phyloP scores from a whole-genome alignment of 2,113 vertebrate species.

The Gymnocephalus cernua region DNA sequence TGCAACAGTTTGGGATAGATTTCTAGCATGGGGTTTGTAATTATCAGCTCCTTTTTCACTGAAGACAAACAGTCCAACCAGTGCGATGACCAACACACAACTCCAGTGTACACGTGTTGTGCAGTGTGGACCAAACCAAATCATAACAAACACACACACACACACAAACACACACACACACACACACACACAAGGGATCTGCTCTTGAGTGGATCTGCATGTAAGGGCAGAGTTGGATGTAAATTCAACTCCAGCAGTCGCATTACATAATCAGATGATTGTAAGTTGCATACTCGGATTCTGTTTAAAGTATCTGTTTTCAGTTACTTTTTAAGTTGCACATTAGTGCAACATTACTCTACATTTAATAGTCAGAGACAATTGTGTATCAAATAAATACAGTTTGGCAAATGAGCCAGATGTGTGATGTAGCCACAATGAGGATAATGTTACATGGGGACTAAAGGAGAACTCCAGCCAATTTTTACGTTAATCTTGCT shows the following conservation, averaged over 20 bases:
- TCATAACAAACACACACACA: conserved; percentile 8
- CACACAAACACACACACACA: conserved; percentile 21
- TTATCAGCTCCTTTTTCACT: conserved; percentile 6
- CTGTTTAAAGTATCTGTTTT: conserved; percentile 41
- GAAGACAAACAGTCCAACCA: background rate
- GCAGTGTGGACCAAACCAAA: background rate
- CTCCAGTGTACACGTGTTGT: background rate
- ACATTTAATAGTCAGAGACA: conserved; percentile 2
- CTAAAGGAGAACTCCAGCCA: no score
- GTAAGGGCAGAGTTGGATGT: conserved; percentile 22
- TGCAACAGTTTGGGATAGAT: conserved; percentile 28
- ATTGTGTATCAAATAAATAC: background rate
- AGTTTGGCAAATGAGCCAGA: conserved; percentile 14
- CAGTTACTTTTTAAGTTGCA: conserved; percentile 28
- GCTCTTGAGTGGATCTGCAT: conserved; percentile 24
- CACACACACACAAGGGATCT: conserved; percentile 16
- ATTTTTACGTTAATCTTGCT: no score
- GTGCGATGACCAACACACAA: background rate
- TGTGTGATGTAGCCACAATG: conserved; percentile 15
- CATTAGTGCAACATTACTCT: conserved; percentile 10
- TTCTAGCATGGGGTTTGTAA: conserved; percentile 18
- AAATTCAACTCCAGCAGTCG: conserved; percentile 39
- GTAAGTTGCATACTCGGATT: conserved; percentile 32
- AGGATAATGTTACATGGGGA: conserved; percentile 16
- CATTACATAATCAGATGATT: conserved; percentile 55